Evolutionary conservation across 2,797 vertebrate genomes (phyloP).

Genomic region (Bradypodion pumilum): DNA sequence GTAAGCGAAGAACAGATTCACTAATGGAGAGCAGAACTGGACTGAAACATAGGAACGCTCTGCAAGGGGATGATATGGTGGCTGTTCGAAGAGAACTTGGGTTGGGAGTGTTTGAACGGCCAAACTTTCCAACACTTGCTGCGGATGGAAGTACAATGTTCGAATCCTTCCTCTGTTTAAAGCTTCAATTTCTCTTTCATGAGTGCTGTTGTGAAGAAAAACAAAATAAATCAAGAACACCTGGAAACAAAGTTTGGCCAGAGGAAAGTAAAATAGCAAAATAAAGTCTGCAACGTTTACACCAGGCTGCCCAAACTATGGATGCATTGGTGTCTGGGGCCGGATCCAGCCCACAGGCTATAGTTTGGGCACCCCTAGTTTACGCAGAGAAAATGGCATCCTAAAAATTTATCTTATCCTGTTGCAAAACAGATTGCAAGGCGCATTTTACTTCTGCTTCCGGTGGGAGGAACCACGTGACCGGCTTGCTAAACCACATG

Average conservation of each 20-base stretch:
- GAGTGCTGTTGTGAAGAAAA: conserved; percentile 78
- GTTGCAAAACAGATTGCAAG: too few species aligned
- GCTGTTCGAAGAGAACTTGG: conserved; percentile 84
- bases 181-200: conserved; percentile 88
- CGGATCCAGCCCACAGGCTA: too few species aligned
- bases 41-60: conserved; percentile 77
- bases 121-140: conserved; percentile 40
- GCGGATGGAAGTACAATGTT: too few species aligned
- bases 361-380: too few species aligned
- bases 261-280: not conserved
- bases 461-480: too few species aligned
- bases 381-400: too few species aligned
- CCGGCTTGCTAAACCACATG: too few species aligned
- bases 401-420: too few species aligned
- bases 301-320: not conserved
- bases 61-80: conserved; percentile 72
- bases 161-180: too few species aligned
- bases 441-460: too few species aligned
- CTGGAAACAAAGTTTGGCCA: not conserved
- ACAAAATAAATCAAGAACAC: conserved; percentile 11
- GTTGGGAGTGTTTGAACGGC: conserved; percentile 67
- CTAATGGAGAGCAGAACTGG: conserved; percentile 81
- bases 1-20: conserved; percentile 82
- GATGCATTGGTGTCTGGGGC: too few species aligned
- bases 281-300: not conserved